These are phyloP conservation scores for Zoanthus gigantus DNA, from an alignment of 92 coral and sea anemone genomes.

Conservation along the genomic window DNA sequence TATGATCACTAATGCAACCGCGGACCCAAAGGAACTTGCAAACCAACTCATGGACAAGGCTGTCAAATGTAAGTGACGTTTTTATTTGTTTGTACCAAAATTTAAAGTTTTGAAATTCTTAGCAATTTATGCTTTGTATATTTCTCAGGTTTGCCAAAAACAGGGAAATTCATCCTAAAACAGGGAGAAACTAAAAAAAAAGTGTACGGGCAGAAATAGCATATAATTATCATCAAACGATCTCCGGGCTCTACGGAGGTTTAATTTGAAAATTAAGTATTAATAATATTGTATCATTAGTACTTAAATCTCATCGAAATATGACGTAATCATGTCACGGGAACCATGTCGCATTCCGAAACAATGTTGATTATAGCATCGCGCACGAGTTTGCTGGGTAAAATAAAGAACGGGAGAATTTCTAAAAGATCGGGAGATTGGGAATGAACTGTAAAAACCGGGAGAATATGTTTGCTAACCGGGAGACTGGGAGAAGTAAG, in stretches of 20 bases:
- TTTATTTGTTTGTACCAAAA: not conserved
- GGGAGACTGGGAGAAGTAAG: not conserved
- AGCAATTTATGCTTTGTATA: no score
- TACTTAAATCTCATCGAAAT: no score
- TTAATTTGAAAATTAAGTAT: no score
- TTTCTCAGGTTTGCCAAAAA: no score
- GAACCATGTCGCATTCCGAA: no score
- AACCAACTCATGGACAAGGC: conserved; percentile 64
- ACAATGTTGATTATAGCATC: no score
- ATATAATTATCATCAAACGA: not conserved
- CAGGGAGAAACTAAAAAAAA: no score
- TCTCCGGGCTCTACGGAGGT: not conserved
- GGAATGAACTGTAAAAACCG: not conserved
- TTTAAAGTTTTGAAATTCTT: no score
- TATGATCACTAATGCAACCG: conserved; percentile 51
- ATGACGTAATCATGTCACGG: no score
- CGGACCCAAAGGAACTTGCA: conserved; percentile 58
- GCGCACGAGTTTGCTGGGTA: no score
- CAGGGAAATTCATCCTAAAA: no score
- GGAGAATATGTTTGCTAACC: not conserved
- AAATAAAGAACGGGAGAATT: not conserved
- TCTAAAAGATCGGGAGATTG: not conserved
- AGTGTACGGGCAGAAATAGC: not conserved
- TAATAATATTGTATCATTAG: no score
- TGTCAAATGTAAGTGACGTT: conserved; percentile 56